Evolutionary conservation across 2,113 vertebrate genomes (phyloP).

Genomic region (Xenopus borealis): DNA sequence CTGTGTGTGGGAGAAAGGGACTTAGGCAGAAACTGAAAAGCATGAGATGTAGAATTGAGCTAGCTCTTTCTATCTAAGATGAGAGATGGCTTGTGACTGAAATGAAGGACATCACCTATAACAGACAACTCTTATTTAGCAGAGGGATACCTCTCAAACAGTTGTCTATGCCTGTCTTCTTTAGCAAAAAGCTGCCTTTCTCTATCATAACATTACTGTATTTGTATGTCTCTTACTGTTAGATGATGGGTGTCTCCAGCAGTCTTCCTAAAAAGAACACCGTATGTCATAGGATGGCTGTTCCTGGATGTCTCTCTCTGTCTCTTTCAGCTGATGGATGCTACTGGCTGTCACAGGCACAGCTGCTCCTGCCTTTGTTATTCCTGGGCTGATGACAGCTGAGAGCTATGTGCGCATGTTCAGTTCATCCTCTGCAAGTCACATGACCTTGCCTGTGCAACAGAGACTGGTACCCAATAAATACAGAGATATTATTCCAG

Average conservation of each 20-base stretch:
- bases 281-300: neutral
- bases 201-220: neutral
- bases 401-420: constrained; percentile 28
- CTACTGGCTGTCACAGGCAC: constrained; percentile 37
- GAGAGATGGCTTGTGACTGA: neutral
- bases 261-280: neutral
- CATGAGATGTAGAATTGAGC: constrained; percentile 20
- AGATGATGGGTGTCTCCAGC: constrained; percentile 1
- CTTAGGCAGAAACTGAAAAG: constrained; percentile 14
- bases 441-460: constrained; percentile 28
- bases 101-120: neutral
- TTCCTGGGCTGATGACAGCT: constrained; percentile 43
- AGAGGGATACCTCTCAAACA: constrained; percentile 4
- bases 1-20: constrained; percentile 37
- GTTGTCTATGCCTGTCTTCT: neutral
- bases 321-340: constrained; percentile 29
- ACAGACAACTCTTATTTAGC: neutral
- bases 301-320: constrained; percentile 6
- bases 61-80: constrained; percentile 1
- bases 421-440: constrained; percentile 29
- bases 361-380: constrained; percentile 45
- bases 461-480: constrained; percentile 22
- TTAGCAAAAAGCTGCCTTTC: no score
- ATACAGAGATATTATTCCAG: neutral
- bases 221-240: constrained; percentile 1